Conservation (phyloP, 2,888 invertebrate genomes). For the Lasioglossum oenotherae region DNA sequence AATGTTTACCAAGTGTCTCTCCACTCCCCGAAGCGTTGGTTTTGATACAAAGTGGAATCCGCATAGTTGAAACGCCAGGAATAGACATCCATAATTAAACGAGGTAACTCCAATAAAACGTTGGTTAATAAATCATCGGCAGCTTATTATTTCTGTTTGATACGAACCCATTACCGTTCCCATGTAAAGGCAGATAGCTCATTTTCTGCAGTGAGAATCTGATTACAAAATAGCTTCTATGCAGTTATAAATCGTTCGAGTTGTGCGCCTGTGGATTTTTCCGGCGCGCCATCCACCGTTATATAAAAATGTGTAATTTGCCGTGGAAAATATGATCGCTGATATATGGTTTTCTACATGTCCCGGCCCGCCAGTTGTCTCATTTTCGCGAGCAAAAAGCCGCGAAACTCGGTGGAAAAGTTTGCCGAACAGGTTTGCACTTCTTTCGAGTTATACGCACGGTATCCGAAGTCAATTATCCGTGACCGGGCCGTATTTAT, state of each 20-base stretch:
- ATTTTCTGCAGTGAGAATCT: background rate
- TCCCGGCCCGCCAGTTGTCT: background rate
- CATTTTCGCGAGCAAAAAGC: background rate
- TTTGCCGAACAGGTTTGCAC: background rate
- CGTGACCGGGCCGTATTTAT: background rate
- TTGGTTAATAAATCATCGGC: background rate
- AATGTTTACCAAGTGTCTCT: background rate
- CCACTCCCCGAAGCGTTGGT: background rate
- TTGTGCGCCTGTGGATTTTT: background rate
- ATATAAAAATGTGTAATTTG: constrained; percentile 2
- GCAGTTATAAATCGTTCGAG: background rate
- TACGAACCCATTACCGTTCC: background rate
- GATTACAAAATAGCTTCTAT: background rate
- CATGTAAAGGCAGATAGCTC: background rate
- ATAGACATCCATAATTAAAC: background rate
- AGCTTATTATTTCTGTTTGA: constrained; percentile 3
- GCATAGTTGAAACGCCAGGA: background rate
- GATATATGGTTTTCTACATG: background rate
- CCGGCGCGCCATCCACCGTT: background rate
- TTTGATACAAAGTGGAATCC: background rate
- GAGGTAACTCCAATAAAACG: background rate
- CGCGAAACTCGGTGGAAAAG: background rate
- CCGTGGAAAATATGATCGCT: constrained; percentile 13
- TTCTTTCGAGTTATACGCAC: background rate
- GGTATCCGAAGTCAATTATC: background rate